Evolutionary conservation across 2,888 invertebrate species (phyloP).

Genomic region (Trilocha varians): DNA sequence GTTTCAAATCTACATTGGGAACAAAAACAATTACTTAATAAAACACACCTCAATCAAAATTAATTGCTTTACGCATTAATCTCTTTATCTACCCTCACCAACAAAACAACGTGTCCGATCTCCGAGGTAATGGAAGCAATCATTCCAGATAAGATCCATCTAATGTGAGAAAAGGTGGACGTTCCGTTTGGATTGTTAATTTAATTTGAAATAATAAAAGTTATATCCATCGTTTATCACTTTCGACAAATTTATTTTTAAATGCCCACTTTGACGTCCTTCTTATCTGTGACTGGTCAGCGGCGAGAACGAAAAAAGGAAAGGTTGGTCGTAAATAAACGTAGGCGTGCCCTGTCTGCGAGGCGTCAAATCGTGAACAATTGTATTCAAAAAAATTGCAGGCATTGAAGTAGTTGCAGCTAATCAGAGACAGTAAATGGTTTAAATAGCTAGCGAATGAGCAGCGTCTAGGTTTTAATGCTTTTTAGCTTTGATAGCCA

Average conservation of each 20-base stretch:
- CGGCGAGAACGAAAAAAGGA: slow-evolving; percentile 44
- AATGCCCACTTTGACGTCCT: slow-evolving; percentile 61
- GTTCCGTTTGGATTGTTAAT: slow-evolving; percentile 64
- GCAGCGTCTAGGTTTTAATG: too few species aligned
- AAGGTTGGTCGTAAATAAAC: slow-evolving; percentile 45
- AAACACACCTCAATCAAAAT: slow-evolving; percentile 72
- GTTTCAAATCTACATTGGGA: slow-evolving; percentile 56
- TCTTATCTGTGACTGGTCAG: slow-evolving; percentile 58
- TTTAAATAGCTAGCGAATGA: too few species aligned
- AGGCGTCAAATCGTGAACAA: slow-evolving; percentile 44
- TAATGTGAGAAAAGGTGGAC: slow-evolving; percentile 72
- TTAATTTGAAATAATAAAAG: slow-evolving; percentile 73
- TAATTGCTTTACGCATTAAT: slow-evolving; percentile 73
- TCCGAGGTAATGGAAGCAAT: slow-evolving; percentile 70
- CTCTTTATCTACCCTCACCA: slow-evolving; percentile 63
- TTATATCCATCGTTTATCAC: slow-evolving; percentile 72
- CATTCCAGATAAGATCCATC: slow-evolving; percentile 70
- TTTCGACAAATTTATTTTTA: slow-evolving; percentile 74
- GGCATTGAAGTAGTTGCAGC: too few species aligned
- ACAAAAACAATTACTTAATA: slow-evolving; percentile 70
- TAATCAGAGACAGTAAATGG: too few species aligned
- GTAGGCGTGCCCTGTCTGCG: slow-evolving; percentile 51
- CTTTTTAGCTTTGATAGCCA: too few species aligned
- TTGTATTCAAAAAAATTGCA: too few species aligned
- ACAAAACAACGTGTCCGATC: slow-evolving; percentile 64